These are phyloP conservation scores for Paracentrotus lividus DNA, from an alignment of 53 echinoderm and acorn worm species.

Conservation along the genomic window DNA sequence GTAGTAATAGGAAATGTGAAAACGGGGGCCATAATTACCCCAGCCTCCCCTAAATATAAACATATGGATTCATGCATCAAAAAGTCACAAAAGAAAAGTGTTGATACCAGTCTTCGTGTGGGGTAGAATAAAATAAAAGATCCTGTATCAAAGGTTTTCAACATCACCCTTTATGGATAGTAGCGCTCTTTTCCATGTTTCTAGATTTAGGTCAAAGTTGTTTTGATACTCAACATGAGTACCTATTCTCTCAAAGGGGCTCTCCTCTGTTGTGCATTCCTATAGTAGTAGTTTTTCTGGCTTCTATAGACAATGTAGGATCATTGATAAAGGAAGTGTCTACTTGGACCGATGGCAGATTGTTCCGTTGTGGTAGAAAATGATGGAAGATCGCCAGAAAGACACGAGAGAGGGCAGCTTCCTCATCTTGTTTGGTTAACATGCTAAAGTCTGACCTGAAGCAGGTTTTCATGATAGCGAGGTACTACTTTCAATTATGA, in stretches of 20 bases:
- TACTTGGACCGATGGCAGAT: constrained; percentile 22
- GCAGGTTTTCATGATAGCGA: constrained; percentile 25
- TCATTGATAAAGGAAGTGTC: constrained; percentile 25
- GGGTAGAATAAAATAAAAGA: not conserved
- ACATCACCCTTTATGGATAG: not conserved
- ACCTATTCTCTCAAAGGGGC: constrained; percentile 8
- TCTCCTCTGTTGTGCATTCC: constrained; percentile 19
- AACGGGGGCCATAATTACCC: too few relatives aligned
- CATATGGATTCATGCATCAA: not conserved
- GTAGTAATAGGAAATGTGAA: too few relatives aligned
- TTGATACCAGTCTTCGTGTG: not conserved
- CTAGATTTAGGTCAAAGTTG: constrained; percentile 29
- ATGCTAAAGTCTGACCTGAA: constrained; percentile 27
- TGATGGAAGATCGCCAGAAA: constrained; percentile 49
- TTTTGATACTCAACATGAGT: constrained; percentile 33
- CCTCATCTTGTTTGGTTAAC: constrained; percentile 5
- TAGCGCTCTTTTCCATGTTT: not conserved
- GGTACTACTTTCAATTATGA: not conserved
- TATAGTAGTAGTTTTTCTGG: not conserved
- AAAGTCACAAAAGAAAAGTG: not conserved
- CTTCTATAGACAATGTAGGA: constrained; percentile 10
- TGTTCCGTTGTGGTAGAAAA: constrained; percentile 42
- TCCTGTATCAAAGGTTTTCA: not conserved
- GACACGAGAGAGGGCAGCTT: not conserved
- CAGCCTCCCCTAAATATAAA: not conserved